A percentile compares a stretch with the other conserved stretches of the same genome.
These are phyloP conservation scores for Idaea dimidiata DNA, from an alignment of 2,888 invertebrate species.

Conservation along the genomic window DNA sequence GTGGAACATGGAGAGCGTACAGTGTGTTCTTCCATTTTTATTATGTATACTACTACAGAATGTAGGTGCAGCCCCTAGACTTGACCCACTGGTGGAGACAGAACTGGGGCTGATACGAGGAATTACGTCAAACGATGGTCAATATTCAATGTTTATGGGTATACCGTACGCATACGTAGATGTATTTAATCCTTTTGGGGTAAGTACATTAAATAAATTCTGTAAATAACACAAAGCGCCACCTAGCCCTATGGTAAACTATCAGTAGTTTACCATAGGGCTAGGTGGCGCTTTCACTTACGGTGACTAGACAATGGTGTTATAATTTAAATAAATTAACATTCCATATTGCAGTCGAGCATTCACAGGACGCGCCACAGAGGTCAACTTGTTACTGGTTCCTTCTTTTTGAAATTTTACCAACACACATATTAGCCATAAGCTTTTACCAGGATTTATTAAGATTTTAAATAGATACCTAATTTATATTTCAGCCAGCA, in stretches of 20 bases:
- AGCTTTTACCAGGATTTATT: neutral
- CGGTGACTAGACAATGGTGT: too few relatives aligned
- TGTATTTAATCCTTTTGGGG: conserved; percentile 51
- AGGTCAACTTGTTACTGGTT: too few relatives aligned
- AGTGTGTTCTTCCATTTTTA: conserved; percentile 11
- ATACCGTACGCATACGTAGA: conserved; percentile 56
- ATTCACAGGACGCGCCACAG: too few relatives aligned
- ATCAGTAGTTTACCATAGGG: too few relatives aligned
- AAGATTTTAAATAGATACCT: neutral
- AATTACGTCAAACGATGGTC: conserved; percentile 45
- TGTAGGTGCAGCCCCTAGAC: conserved; percentile 28
- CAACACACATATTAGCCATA: too few relatives aligned
- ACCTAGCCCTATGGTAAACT: too few relatives aligned
- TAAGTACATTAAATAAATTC: conserved; percentile 30
- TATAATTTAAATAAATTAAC: too few relatives aligned
- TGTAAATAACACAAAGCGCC: too few relatives aligned
- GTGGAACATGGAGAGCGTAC: neutral
- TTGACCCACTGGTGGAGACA: conserved; percentile 51
- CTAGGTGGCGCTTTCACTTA: too few relatives aligned
- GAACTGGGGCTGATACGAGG: conserved; percentile 49
- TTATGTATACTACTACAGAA: conserved; percentile 22
- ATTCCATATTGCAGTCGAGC: too few relatives aligned
- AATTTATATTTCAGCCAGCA: conserved; percentile 37
- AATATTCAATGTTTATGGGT: conserved; percentile 55
- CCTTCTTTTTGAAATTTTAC: too few relatives aligned